phyloP scores from a whole-genome alignment of 2,888 invertebrate species.

The Acanthosepion pharaonis region DNA sequence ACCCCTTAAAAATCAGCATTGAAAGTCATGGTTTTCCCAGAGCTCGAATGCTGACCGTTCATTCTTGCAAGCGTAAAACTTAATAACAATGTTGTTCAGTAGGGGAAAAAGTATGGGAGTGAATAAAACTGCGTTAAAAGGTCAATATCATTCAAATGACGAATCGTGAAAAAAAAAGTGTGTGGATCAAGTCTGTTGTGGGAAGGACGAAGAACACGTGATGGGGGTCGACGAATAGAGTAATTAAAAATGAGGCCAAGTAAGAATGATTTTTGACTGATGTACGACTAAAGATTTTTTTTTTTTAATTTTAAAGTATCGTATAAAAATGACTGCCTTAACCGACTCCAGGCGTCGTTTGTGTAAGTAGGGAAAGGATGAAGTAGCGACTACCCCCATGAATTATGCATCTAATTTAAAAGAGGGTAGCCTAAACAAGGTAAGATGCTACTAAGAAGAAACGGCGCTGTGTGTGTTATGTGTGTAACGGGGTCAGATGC shows the following conservation, averaged over 20 bases:
- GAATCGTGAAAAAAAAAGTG: neutral
- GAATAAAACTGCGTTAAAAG: neutral
- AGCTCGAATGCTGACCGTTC: too few species aligned
- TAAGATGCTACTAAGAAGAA: neutral
- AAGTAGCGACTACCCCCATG: neutral
- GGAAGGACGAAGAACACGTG: neutral
- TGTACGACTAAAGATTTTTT: neutral
- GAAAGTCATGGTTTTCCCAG: too few species aligned
- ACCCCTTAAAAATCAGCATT: too few species aligned
- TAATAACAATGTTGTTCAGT: neutral
- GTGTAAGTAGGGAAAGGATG: neutral
- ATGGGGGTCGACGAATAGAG: neutral
- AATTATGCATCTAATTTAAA: neutral
- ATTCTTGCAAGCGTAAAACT: too few species aligned
- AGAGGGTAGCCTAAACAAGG: neutral
- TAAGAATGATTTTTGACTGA: neutral
- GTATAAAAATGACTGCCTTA: neutral
- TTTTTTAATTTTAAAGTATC: neutral
- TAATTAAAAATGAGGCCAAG: neutral
- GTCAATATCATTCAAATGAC: neutral
- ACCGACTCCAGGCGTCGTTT: neutral
- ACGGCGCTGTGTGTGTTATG: neutral
- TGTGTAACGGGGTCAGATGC: neutral
- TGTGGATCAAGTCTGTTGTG: neutral
- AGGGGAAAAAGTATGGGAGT: neutral